These are phyloP conservation scores for Melanotaenia parkinsoni DNA, from an alignment of 2,797 vertebrate species.

Conservation along the genomic window DNA sequence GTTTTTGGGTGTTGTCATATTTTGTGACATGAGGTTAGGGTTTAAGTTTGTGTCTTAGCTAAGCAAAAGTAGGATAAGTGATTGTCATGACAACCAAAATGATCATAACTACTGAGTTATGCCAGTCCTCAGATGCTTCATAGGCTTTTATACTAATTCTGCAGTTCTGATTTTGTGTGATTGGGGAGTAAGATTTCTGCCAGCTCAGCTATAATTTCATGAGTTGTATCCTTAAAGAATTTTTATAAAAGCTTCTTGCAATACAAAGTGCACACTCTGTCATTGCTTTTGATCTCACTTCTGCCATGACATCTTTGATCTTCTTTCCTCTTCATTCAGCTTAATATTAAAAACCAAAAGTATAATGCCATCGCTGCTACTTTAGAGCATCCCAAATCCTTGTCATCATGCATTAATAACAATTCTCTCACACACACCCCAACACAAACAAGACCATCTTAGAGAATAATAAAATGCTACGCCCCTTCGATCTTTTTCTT, in stretches of 20 bases:
- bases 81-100: conserved; percentile 38
- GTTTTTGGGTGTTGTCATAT: conserved; percentile 33
- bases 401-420: conserved; percentile 74
- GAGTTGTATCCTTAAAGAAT: conserved; percentile 47
- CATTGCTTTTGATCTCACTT: conserved; percentile 71
- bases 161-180: conserved; percentile 31
- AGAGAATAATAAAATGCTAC: conserved; percentile 71
- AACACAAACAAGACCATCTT: conserved; percentile 53
- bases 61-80: conserved; percentile 35
- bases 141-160: conserved; percentile 32
- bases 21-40: conserved; percentile 25
- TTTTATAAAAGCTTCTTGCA: conserved; percentile 59
- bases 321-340: conserved; percentile 61
- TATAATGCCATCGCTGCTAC: conserved; percentile 54
- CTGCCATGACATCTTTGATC: conserved; percentile 72
- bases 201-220: conserved; percentile 39
- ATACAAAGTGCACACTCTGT: conserved; percentile 55
- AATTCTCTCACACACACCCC: conserved; percentile 32
- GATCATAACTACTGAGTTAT: conserved; percentile 28
- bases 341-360: conserved; percentile 71
- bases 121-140: conserved; percentile 22
- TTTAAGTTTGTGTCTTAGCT: conserved; percentile 25
- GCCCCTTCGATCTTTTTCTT: conserved; percentile 57
- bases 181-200: conserved; percentile 34
- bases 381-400: conserved; percentile 69